Conservation (phyloP, 2,113 vertebrate species). For the Himantopus leucocephalus region DNA sequence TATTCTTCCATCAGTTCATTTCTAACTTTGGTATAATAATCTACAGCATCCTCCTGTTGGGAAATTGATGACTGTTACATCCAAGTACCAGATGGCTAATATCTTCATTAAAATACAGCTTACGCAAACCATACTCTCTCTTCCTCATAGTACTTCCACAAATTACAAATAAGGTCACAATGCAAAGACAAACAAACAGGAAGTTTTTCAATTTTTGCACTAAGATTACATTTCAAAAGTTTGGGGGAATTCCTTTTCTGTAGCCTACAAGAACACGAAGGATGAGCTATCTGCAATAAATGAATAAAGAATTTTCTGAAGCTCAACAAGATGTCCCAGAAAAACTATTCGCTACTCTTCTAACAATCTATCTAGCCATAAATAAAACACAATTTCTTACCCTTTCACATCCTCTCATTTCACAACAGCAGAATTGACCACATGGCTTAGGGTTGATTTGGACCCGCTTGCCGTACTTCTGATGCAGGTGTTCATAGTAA, state of each 20-base stretch:
- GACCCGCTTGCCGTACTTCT: constrained; percentile 70
- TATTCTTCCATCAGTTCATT: constrained; percentile 75
- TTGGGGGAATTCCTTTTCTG: not conserved
- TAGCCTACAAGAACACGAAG: not conserved
- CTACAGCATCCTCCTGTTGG: constrained; percentile 87
- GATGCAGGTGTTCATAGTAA: constrained; percentile 80
- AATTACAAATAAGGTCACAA: not conserved
- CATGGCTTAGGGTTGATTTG: constrained; percentile 82
- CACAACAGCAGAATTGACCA: constrained; percentile 86
- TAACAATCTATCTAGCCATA: not conserved
- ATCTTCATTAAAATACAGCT: not conserved
- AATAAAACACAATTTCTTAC: constrained; percentile 68
- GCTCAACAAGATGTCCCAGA: not conserved
- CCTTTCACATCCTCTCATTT: constrained; percentile 73
- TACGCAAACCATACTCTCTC: not conserved
- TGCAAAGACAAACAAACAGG: not conserved
- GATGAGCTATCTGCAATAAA: not conserved
- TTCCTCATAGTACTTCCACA: not conserved
- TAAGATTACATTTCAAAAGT: not conserved
- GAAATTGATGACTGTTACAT: constrained; percentile 1
- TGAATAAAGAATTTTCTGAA: not conserved
- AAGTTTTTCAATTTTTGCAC: not conserved
- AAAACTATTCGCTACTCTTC: not conserved
- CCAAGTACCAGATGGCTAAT: not conserved
- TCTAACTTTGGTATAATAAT: constrained; percentile 82